Base-by-base conservation (phyloP, 2,888 invertebrate species). In the Mythimna loreyi region DNA sequence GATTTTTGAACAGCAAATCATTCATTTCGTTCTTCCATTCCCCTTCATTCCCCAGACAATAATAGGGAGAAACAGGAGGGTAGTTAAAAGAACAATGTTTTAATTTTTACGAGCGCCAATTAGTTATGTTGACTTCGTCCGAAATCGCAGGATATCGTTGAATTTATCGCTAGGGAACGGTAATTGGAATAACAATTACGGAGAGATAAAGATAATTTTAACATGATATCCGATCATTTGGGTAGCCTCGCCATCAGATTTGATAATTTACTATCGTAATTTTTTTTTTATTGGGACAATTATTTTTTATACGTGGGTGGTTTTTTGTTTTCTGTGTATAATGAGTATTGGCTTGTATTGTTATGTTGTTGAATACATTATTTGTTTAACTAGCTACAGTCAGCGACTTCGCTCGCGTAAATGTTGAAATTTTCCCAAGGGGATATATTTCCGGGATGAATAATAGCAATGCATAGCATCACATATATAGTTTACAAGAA, bases 111-210 rank as follows among this genome's bases (percentile, higher is more conserved):
- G 68, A 75, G 43, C 55, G 1, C 36, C 59, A 72, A 75, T 72
- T 72, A 68, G 55, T 50, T 40, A 75, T 75, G 68, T 75, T 68
- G 59, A 40, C 33, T 60, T 21, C 11, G 49, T 40, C 25, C 28
- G 21, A 59, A 75, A 53, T 67, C 40, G 47, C 47, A 13, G 40
- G 65, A 25, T 72, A 43, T 68, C 75, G 36, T 11, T 13, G 19
- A 36, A 72, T 72, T 72, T 75, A 75, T 68, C 55, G 36, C 45
- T 19, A 13, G 23, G 55, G 52, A 57, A 40, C 75, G 30, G 30
- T 72, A 72, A 72, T 72, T 59, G 72, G 36, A 72, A 76, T 76
- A 68, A 75, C 75, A 75, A 75, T 72, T 68, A 75, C 19, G 49
- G 47, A 45, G 36, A 45, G 43, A 72, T 56, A 75, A 68, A 56